Evolutionary conservation across 2,113 vertebrate species (phyloP).

Genomic region (Chelonoidis abingdonii): DNA sequence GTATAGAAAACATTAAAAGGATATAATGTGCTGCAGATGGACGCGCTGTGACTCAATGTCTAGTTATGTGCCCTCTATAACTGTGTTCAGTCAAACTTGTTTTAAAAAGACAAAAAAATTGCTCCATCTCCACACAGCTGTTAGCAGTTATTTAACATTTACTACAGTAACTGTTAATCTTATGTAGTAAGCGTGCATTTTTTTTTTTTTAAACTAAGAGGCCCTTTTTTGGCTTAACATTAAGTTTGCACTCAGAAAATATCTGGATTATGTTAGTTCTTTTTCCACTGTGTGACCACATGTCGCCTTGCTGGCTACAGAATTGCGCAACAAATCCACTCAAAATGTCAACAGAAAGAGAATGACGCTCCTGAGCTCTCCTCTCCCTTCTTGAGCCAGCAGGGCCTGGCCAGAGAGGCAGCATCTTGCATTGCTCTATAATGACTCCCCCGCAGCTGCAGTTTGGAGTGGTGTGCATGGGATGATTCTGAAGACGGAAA

Average conservation of each 20-base stretch:
- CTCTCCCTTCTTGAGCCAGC: not conserved
- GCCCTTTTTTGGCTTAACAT: conserved; percentile 7
- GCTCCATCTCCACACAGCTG: conserved; percentile 57
- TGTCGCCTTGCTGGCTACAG: not conserved
- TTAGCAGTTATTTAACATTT: conserved; percentile 58
- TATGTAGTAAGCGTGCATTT: conserved; percentile 7
- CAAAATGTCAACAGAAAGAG: not conserved
- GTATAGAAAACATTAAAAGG: conserved; percentile 17
- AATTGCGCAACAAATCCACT: conserved; percentile 46
- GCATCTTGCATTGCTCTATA: fast-evolving
- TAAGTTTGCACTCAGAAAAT: conserved; percentile 55
- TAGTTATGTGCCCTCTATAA: conserved; percentile 61
- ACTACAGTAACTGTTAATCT: conserved; percentile 48
- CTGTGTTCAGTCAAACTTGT: conserved; percentile 36
- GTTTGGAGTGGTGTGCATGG: not conserved
- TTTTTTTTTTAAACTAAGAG: not conserved
- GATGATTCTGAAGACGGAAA: not conserved
- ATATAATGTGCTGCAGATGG: conserved; percentile 54
- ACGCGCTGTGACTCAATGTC: conserved; percentile 66
- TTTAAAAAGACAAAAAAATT: conserved; percentile 36
- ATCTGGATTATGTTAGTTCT: conserved; percentile 63
- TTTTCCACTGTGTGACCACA: conserved; percentile 57
- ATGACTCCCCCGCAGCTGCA: not conserved
- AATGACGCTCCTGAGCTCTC: not conserved
- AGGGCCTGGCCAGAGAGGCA: not conserved